Conservation (phyloP, 2,797 vertebrate species). For the Micromesistius poutassou region DNA sequence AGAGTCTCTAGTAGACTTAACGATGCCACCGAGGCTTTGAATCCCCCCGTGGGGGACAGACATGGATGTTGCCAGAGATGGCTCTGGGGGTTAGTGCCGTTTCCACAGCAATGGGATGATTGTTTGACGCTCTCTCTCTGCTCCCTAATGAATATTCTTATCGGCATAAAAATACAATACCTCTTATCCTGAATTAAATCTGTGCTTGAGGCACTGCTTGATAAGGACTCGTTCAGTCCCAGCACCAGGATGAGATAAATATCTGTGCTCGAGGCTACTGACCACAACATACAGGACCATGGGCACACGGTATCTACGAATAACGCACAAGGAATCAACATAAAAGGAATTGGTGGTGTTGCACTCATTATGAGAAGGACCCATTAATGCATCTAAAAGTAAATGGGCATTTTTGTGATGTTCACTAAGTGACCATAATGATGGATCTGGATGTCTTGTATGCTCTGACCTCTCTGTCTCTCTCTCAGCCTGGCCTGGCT, state of each 20-base stretch:
- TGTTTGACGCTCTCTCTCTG: background rate
- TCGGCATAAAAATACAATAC: background rate
- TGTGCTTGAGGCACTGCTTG: background rate
- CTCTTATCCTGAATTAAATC: background rate
- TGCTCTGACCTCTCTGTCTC: background rate
- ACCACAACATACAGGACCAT: background rate
- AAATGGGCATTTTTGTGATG: no score
- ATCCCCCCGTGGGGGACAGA: background rate
- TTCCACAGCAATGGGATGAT: background rate
- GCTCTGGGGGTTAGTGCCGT: background rate
- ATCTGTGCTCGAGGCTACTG: no score
- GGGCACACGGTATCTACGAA: no score
- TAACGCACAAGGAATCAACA: no score
- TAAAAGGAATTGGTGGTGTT: no score
- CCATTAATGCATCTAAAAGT: no score
- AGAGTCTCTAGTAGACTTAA: background rate
- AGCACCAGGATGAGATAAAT: no score
- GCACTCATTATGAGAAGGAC: no score
- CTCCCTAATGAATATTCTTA: background rate
- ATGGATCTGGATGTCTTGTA: background rate
- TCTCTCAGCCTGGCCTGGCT: conserved; percentile 83
- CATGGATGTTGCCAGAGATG: background rate
- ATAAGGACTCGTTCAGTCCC: no score
- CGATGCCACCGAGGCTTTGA: background rate
- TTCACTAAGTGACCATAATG: background rate